Evolutionary conservation across 1,140 invertebrate genomes (phyloP).

Genomic region (Agrypnia vestita): DNA sequence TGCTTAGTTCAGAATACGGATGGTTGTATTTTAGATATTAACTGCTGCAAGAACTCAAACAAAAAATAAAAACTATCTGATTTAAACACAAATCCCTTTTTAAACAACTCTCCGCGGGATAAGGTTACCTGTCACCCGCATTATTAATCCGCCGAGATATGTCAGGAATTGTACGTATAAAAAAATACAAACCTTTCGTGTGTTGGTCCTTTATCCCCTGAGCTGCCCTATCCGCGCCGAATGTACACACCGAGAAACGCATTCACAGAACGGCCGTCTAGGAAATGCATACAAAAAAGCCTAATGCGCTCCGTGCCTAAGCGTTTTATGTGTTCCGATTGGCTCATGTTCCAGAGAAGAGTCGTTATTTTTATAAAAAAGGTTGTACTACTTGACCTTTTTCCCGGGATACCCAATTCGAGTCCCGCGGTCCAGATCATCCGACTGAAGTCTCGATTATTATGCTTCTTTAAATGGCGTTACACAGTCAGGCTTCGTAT

Average conservation of each 20-base stretch:
- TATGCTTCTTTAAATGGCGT: no score
- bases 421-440: not conserved
- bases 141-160: slow-evolving; percentile 12
- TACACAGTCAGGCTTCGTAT: no score
- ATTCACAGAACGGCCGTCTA: not conserved
- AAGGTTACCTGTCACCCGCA: no score
- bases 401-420: not conserved
- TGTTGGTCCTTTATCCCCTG: not conserved
- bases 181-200: slow-evolving; percentile 10
- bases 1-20: no score
- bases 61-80: no score
- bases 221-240: not conserved
- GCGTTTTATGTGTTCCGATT: slow-evolving; percentile 5
- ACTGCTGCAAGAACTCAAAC: no score
- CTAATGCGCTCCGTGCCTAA: not conserved
- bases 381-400: slow-evolving; percentile 9
- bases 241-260: not conserved
- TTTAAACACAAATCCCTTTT: no score
- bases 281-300: slow-evolving; percentile 12
- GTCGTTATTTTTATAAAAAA: slow-evolving; percentile 32
- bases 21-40: no score
- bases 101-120: no score
- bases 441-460: no score
- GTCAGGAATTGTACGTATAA: not conserved
- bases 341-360: not conserved